A percentile compares a stretch with the other conserved stretches of the same genome.
These are phyloP conservation scores for Pseudomyrmex gracilis DNA, from an alignment of 1,140 invertebrate species.

Conservation along the genomic window DNA sequence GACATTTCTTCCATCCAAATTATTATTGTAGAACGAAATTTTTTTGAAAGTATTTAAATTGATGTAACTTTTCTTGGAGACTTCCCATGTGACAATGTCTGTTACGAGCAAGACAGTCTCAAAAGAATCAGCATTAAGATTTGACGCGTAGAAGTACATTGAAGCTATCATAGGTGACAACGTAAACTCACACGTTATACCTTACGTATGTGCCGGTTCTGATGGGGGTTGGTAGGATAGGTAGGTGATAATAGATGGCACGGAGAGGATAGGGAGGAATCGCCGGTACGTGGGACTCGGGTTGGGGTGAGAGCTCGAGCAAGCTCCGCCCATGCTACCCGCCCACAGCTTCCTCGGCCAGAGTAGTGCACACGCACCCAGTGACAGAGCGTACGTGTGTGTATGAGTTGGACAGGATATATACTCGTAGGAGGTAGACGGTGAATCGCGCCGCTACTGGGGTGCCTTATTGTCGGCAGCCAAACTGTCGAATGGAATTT, in stretches of 20 bases:
- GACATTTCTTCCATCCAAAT: too few species aligned
- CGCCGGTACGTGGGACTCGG: constrained; percentile 16
- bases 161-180: constrained; percentile 8
- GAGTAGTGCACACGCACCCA: background rate
- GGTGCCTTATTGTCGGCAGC: constrained; percentile 44
- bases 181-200: background rate
- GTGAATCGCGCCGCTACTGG: constrained; percentile 22
- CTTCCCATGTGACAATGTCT: too few species aligned
- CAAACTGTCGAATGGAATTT: constrained; percentile 72
- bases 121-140: background rate
- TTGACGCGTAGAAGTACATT: background rate
- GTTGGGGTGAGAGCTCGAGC: constrained; percentile 15
- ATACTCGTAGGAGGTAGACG: background rate
- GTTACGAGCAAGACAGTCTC: too few species aligned
- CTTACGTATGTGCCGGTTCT: constrained; percentile 1
- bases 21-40: too few species aligned
- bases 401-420: background rate
- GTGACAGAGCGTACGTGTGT: background rate
- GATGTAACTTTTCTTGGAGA: too few species aligned
- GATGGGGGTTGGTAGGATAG: constrained; percentile 32
- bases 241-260: constrained; percentile 45
- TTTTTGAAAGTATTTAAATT: too few species aligned
- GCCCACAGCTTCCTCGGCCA: constrained; percentile 45
- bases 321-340: constrained; percentile 62
- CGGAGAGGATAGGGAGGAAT: constrained; percentile 16